Conservation (phyloP, 2,888 invertebrate species). For the Apodemia hepburni region DNA sequence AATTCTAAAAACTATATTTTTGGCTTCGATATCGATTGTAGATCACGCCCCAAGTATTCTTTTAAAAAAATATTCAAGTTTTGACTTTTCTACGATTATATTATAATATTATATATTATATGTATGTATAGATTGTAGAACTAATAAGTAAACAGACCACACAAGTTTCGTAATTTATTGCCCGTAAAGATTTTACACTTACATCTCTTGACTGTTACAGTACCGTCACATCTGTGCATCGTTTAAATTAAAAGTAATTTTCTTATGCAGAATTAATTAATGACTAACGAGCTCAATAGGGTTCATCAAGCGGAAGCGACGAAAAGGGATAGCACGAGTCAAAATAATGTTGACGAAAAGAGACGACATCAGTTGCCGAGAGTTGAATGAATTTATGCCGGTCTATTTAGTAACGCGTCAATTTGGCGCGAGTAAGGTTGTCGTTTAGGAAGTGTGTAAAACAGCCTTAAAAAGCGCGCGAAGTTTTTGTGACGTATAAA, state of each 20-base stretch:
- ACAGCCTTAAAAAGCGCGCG: conserved; percentile 53
- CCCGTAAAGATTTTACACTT: conserved; percentile 36
- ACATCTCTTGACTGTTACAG: conserved; percentile 30
- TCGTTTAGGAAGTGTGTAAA: conserved; percentile 39
- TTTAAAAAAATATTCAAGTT: too few species aligned
- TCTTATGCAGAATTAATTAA: conserved; percentile 80
- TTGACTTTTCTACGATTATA: too few species aligned
- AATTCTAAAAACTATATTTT: too few species aligned
- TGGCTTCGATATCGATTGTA: too few species aligned
- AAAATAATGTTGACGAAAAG: conserved; percentile 36
- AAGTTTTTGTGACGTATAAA: conserved; percentile 32
- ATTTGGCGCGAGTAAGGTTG: conserved; percentile 75
- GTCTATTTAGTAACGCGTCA: conserved; percentile 77
- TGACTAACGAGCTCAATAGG: conserved; percentile 80
- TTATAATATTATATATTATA: too few species aligned
- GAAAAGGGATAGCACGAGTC: conserved; percentile 42
- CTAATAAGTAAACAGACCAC: conserved; percentile 26
- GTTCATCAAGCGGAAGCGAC: conserved; percentile 76
- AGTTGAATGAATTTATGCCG: conserved; percentile 79
- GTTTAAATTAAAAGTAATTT: conserved; percentile 79
- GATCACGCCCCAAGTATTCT: too few species aligned
- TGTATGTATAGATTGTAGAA: too few species aligned
- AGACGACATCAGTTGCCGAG: conserved; percentile 50
- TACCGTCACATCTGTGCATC: conserved; percentile 66
- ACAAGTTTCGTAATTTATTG: conserved; percentile 29